Percentiles rank a stretch among this genome's conserved stretches.
phyloP scores from a whole-genome alignment of 2,797 vertebrate genomes.

The Syncerus caffer region DNA sequence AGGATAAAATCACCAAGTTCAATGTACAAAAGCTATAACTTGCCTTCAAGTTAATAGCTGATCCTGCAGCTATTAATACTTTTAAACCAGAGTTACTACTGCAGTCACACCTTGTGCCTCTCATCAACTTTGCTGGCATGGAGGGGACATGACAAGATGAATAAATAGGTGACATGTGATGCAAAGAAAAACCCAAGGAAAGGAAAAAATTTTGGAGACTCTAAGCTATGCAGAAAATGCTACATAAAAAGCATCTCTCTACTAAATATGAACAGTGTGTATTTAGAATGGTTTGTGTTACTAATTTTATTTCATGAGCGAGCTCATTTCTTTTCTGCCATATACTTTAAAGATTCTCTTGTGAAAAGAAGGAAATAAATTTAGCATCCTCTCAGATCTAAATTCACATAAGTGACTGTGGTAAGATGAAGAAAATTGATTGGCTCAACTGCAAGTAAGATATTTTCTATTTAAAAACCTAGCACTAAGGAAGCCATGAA shows the following conservation, averaged over 20 bases:
- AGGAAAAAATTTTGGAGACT: background rate
- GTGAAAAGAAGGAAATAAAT: constrained; percentile 59
- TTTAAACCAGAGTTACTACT: background rate
- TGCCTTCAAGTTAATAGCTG: background rate
- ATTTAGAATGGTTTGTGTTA: constrained; percentile 55
- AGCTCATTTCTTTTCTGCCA: constrained; percentile 25
- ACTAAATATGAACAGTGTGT: constrained; percentile 64
- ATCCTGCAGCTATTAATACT: background rate
- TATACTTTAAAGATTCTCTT: constrained; percentile 62
- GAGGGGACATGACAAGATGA: background rate
- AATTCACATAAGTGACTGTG: constrained; percentile 30
- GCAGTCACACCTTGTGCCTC: background rate
- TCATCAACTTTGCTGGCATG: background rate
- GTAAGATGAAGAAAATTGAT: constrained; percentile 37
- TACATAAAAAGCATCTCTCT: constrained; percentile 41
- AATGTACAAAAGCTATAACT: background rate
- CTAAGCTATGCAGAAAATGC: constrained; percentile 56
- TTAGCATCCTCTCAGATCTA: constrained; percentile 42
- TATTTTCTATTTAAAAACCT: constrained; percentile 16
- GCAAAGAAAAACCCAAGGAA: constrained; percentile 1
- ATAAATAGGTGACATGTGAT: background rate
- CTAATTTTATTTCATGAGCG: constrained; percentile 65
- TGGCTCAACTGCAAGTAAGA: background rate
- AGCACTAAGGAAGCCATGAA: background rate
- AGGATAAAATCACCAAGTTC: background rate